These are phyloP conservation scores for Channa striata DNA, from an alignment of 2,797 vertebrate genomes.

Conservation along the genomic window DNA sequence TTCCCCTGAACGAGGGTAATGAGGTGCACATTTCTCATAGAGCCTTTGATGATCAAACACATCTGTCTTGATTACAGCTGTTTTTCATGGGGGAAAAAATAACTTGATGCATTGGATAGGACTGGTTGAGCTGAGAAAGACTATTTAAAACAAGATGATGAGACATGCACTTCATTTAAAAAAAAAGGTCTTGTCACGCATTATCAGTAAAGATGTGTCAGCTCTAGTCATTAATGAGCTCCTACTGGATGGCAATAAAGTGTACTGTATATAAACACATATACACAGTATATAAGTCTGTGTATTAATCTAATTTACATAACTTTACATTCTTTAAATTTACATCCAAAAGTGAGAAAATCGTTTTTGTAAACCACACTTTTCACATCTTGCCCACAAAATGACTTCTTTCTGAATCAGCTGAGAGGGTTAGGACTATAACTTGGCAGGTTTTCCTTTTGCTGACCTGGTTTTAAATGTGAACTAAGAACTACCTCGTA, in stretches of 20 bases:
- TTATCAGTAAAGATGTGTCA: conserved; percentile 61
- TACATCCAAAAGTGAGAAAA: conserved; percentile 84
- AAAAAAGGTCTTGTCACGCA: conserved; percentile 55
- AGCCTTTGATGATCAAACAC: conserved; percentile 26
- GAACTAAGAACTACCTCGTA: conserved; percentile 59
- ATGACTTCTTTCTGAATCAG: conserved; percentile 60
- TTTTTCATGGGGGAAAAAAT: conserved; percentile 26
- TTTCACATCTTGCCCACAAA: conserved; percentile 72
- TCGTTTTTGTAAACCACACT: conserved; percentile 77
- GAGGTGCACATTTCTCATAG: conserved; percentile 31
- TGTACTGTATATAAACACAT: conserved; percentile 87
- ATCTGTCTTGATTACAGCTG: conserved; percentile 27
- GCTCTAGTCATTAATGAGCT: conserved; percentile 69
- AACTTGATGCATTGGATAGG: conserved; percentile 13
- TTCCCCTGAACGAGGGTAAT: conserved; percentile 34
- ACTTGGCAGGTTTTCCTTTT: conserved; percentile 65
- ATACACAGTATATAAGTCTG: conserved; percentile 89
- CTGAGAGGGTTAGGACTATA: conserved; percentile 52
- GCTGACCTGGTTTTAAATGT: conserved; percentile 61
- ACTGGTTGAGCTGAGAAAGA: conserved; percentile 53
- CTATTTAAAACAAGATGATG: conserved; percentile 55
- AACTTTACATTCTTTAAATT: conserved; percentile 88
- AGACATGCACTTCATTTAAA: conserved; percentile 65
- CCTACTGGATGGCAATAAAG: conserved; percentile 75
- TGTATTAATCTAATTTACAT: conserved; percentile 87